Evolutionary conservation across 2,888 invertebrate species (phyloP).

Genomic region (Trissolcus japonicus): DNA sequence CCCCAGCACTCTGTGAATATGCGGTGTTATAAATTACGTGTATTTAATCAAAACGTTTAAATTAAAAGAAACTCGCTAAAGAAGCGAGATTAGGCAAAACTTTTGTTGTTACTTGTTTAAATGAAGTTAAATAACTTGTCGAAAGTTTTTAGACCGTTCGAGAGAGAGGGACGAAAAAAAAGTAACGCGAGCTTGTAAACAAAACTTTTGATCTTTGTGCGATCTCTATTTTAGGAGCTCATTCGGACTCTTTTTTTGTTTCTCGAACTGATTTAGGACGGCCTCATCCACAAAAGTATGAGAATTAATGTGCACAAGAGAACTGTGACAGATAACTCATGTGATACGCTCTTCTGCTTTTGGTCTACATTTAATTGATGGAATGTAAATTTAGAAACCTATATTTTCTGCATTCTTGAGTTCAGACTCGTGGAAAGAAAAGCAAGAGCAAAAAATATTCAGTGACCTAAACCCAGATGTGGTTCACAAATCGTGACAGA

Average conservation of each 20-base stretch:
- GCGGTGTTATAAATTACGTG: too few species aligned
- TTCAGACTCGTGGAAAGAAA: too few species aligned
- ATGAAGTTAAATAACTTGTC: constrained; percentile 51
- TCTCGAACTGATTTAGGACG: constrained; percentile 29
- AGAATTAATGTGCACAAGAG: constrained; percentile 4
- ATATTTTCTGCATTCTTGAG: not conserved
- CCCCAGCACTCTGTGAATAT: too few species aligned
- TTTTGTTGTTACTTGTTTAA: constrained; percentile 50
- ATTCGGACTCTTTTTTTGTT: constrained; percentile 27
- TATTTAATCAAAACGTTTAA: too few species aligned
- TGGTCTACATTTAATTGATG: not conserved
- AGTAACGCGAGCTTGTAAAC: constrained; percentile 31
- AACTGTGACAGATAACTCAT: constrained; percentile 6
- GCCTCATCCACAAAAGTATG: constrained; percentile 25
- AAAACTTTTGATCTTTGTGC: constrained; percentile 46
- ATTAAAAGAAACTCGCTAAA: not conserved
- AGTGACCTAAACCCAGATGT: too few species aligned
- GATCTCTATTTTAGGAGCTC: constrained; percentile 32
- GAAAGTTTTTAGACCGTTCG: constrained; percentile 44
- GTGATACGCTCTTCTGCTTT: not conserved
- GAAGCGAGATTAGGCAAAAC: constrained; percentile 42
- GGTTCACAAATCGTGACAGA: too few species aligned
- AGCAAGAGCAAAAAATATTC: too few species aligned
- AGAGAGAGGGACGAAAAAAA: constrained; percentile 14
- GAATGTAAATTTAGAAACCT: not conserved